Base-by-base conservation (phyloP, 53 echinoderm and acorn worm species). In the Pentamera pediparva region DNA sequence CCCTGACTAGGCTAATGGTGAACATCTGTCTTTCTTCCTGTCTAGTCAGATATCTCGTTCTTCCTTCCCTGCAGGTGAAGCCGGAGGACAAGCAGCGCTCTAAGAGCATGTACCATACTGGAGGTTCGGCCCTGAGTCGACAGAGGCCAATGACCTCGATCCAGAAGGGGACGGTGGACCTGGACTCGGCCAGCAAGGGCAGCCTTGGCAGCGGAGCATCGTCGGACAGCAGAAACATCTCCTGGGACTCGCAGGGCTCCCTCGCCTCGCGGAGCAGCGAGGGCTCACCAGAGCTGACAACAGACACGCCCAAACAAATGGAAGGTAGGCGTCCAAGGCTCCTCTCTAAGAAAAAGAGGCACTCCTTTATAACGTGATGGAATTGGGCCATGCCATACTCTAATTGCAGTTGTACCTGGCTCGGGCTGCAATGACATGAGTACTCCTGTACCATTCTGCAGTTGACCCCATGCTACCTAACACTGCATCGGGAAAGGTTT, bases 241-340 rank as follows among this genome's bases (percentile, higher is more conserved):
- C 83, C 4, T 76, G 69, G 61, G 69, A 76, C 27, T 76, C 69
- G 11, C 76, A 83, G 60, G 83, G 69, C 43, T 83, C 83, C 70
- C 61, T 75, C 77, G 78, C 67, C 31, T 67, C 67, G 12, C 45
- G 40, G 22, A 67, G 31, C 30, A 67, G 67, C 28, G 87, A 87
- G 24, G 78, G 83, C 38, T 78, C 87, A 20, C 78, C 82, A 55
- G 78, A 88, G 24, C 62, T 88, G 53, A 85, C 92, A 9, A 75
- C 81, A 12, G 82, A 89, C 60, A 82, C 89, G 36, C 89, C 92
- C 0, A 85, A 86, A 26, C 88, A 92, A 48, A 76, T 85, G 35
- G 67, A 67, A 67, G 67, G 67, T 67, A 67, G 67, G 67, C 39
- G 67, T 43, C n/a, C n/a, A n/a, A 67, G 45, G 45, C 67, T 67